Evolutionary conservation across 2,797 vertebrate species (phyloP).

Genomic region (Acipenser transmontanus): DNA sequence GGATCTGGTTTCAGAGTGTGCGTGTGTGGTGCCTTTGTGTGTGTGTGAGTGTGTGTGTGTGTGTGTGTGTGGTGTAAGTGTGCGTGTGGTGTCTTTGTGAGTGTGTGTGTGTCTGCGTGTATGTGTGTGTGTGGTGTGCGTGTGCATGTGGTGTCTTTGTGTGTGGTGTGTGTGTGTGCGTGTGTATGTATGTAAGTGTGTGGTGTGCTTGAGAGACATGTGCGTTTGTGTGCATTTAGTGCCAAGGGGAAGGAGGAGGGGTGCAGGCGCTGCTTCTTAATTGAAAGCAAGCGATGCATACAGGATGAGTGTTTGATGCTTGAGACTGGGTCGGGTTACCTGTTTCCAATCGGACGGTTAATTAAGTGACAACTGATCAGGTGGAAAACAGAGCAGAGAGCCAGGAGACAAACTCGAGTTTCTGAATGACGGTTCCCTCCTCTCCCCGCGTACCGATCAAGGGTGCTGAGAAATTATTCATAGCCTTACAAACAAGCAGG

Average conservation of each 20-base stretch:
- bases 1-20: not conserved
- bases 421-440: not conserved
- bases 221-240: no score
- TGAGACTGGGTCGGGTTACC: conserved; percentile 36
- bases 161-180: not conserved
- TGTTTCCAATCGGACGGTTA: conserved; percentile 35
- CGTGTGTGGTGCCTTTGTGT: no score
- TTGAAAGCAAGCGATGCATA: conserved; percentile 39
- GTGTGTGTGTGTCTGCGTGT: no score
- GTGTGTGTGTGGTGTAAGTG: no score
- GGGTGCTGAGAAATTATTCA: conserved; percentile 17
- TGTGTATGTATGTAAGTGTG: not conserved
- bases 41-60: no score
- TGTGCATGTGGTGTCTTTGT: no score
- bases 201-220: not conserved
- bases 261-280: conserved; percentile 32
- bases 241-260: no score
- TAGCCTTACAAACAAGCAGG: conserved; percentile 6
- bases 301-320: conserved; percentile 38
- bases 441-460: not conserved
- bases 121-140: no score
- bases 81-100: no score
- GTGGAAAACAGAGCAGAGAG: not conserved
- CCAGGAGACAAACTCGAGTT: no score
- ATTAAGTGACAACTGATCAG: conserved; percentile 46